Evolutionary conservation across 2,797 vertebrate species (phyloP).

Genomic region (Cirrhinus mrigala): DNA sequence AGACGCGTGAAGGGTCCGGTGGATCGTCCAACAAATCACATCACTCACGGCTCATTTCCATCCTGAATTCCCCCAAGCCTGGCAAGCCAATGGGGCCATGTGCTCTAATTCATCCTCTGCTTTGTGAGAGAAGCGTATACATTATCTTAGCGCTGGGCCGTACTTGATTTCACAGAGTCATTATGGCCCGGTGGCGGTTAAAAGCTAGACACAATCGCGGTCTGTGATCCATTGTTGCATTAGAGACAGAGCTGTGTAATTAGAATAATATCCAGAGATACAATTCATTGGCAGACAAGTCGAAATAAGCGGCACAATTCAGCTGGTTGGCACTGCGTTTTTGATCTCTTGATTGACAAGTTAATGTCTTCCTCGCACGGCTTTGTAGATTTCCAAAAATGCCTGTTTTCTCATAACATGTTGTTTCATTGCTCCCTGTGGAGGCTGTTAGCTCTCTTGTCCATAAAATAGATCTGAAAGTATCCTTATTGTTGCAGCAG

Average conservation of each 20-base stretch:
- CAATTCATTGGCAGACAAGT: conserved; percentile 50
- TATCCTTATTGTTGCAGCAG: conserved; percentile 9
- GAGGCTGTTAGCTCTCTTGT: conserved; percentile 40
- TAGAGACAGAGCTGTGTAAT: conserved; percentile 56
- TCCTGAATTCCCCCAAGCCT: conserved; percentile 63
- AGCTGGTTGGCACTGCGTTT: conserved; percentile 47
- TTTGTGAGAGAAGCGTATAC: conserved; percentile 62
- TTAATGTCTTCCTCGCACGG: conserved; percentile 49
- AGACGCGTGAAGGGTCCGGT: conserved; percentile 60
- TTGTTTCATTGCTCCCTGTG: conserved; percentile 46
- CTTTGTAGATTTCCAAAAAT: conserved; percentile 35
- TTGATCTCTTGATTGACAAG: conserved; percentile 56
- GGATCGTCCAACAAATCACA: conserved; percentile 71
- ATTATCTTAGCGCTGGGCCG: conserved; percentile 63
- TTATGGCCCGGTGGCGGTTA: conserved; percentile 50
- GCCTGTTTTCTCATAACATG: conserved; percentile 41
- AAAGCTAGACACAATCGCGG: conserved; percentile 56
- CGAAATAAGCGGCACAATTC: conserved; percentile 50
- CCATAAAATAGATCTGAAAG: conserved; percentile 41
- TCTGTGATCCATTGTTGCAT: conserved; percentile 67
- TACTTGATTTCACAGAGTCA: conserved; percentile 60
- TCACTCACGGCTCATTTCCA: conserved; percentile 75
- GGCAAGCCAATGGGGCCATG: conserved; percentile 62
- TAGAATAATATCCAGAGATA: conserved; percentile 56
- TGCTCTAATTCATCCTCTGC: conserved; percentile 67